Base-by-base conservation (phyloP, 2,888 invertebrate species). In the Hydraecia micacea region DNA sequence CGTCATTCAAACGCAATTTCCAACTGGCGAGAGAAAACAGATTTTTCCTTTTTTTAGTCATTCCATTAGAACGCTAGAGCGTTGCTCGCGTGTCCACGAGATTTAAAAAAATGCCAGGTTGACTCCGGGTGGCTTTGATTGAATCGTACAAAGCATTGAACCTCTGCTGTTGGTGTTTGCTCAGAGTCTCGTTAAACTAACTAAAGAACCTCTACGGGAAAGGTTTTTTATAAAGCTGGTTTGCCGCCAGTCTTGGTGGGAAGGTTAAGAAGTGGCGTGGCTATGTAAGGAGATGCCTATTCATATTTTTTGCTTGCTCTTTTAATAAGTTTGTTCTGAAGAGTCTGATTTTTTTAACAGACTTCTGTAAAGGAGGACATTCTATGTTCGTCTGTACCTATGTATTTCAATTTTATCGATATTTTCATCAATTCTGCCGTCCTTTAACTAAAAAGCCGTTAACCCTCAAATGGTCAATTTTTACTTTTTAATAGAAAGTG, bases 161-260 rank as follows among this genome's bases (percentile, higher is more conserved):
- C 89, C 91, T 89, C 88, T 87, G 71, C 81, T 87, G 86, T 85
- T 81, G 77, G 75, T 93, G 90, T 92, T 92, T 92, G 87, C 89
- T 84, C 81, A 79, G 81, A 87, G 81, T 87, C 90, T 91, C 90
- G 91, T 92, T 92, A 91, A 91, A 90, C 89, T 89, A 91, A 91
- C 90, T 91, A 86, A 88, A 90, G 90, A 89, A 88, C 85, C 79
- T 83, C 78, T 66, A 66, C 67, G 73, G 66, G 60, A 68, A 75
- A 58, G 42, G 58, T 69, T 78, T 83, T 84, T 21, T 71, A 46
- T 69, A 60, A 69, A 68, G 36, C 49, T 58, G 42, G 42, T 72
- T 77, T 75, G 15, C 21, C n/a, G 4, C 42, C 39, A 52, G 74
- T 72, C 63, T 72, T 49, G 28, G 49, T 62, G 63, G 67, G 42